A percentile compares a stretch with the other conserved stretches of the same genome.
phyloP scores from a whole-genome alignment of 92 coral and sea anemone genomes.

The Palythoa caribaeorum region DNA sequence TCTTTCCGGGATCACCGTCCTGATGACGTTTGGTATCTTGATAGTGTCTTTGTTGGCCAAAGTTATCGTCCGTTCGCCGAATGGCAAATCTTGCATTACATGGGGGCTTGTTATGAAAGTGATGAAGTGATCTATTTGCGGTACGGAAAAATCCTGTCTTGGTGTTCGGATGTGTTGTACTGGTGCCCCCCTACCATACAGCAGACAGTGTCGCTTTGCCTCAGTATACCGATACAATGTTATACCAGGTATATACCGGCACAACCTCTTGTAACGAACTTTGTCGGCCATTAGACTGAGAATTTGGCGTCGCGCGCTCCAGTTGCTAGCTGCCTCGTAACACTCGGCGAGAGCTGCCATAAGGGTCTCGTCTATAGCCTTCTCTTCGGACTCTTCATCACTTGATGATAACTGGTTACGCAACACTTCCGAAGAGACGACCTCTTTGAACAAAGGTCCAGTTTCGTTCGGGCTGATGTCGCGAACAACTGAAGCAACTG shows the following conservation, averaged over 20 bases:
- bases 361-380: slow-evolving; percentile 58
- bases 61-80: slow-evolving; percentile 39
- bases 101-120: slow-evolving; percentile 51
- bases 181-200: slow-evolving; percentile 68
- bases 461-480: slow-evolving; percentile 58
- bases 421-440: slow-evolving; percentile 56
- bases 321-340: slow-evolving; percentile 61
- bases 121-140: slow-evolving; percentile 55
- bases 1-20: slow-evolving; percentile 63
- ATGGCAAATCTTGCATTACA: slow-evolving; percentile 48
- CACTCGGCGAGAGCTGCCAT: slow-evolving; percentile 62
- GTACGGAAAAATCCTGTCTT: slow-evolving; percentile 31
- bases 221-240: slow-evolving; percentile 64
- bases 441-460: slow-evolving; percentile 50
- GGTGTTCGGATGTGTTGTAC: slow-evolving; percentile 52
- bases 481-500: slow-evolving; percentile 54
- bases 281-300: slow-evolving; percentile 61
- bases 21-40: slow-evolving; percentile 59
- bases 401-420: slow-evolving; percentile 46
- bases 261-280: slow-evolving; percentile 63
- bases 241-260: slow-evolving; percentile 59
- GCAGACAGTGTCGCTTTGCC: slow-evolving; percentile 65
- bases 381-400: slow-evolving; percentile 51
- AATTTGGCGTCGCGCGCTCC: slow-evolving; percentile 64
- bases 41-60: slow-evolving; percentile 57